A percentile compares a stretch with the other conserved stretches of the same genome.
phyloP scores from a whole-genome alignment of 2,113 vertebrate genomes.

The Perognathus longimembris region DNA sequence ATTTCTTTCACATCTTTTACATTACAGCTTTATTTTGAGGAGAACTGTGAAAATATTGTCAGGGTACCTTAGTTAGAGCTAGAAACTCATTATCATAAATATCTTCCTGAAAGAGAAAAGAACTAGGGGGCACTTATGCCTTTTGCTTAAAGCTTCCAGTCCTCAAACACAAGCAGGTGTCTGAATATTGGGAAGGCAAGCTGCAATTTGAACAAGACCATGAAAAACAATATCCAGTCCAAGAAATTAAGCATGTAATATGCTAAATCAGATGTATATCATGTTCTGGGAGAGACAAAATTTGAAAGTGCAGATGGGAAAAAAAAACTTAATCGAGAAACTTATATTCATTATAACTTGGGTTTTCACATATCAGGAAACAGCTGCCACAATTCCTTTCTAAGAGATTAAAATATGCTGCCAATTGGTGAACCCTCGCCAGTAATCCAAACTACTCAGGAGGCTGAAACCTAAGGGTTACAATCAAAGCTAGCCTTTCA shows the following conservation, averaged over 20 bases:
- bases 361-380: not conserved
- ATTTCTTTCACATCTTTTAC: slow-evolving; percentile 27
- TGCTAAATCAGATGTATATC: not conserved
- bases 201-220: not conserved
- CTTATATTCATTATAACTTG: not conserved
- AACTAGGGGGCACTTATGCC: not conserved
- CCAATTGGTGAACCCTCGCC: no score
- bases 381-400: not conserved
- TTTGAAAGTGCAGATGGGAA: not conserved
- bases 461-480: no score
- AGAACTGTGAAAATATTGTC: not conserved
- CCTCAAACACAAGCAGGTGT: not conserved
- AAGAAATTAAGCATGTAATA: not conserved
- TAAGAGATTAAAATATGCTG: not conserved
- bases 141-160: slow-evolving; percentile 28
- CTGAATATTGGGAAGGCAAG: not conserved
- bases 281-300: slow-evolving; percentile 18
- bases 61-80: not conserved
- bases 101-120: not conserved
- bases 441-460: no score
- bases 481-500: no score
- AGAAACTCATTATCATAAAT: not conserved
- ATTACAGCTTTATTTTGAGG: not conserved
- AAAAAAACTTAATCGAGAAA: not conserved
- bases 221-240: not conserved